Evolutionary conservation across 1,140 invertebrate species (phyloP).

Genomic region (Aphaenogaster rudis): DNA sequence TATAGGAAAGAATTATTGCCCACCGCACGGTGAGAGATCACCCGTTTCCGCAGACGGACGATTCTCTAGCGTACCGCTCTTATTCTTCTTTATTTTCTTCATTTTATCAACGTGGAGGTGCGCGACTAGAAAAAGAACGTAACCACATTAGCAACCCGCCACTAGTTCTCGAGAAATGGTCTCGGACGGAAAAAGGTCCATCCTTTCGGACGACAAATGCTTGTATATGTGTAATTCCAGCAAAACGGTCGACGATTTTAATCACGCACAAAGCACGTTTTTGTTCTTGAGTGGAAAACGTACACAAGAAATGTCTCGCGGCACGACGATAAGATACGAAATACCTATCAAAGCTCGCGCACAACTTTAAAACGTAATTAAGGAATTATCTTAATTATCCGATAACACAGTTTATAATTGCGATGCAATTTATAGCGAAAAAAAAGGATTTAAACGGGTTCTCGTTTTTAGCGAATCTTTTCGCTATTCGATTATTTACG

Average conservation of each 20-base stretch:
- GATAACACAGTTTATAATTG: background rate
- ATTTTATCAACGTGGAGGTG: conserved; percentile 48
- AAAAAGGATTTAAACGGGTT: background rate
- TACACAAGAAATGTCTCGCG: background rate
- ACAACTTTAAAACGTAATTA: conserved; percentile 17
- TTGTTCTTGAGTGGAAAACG: background rate
- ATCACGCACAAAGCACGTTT: conserved; percentile 38
- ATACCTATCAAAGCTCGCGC: background rate
- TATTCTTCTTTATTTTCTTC: conserved; percentile 62
- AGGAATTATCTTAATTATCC: conserved; percentile 3
- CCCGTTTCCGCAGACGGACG: conserved; percentile 52
- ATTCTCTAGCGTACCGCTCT: conserved; percentile 57
- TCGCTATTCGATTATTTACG: background rate
- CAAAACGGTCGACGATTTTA: conserved; percentile 53
- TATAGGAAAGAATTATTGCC: conserved; percentile 63
- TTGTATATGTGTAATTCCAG: conserved; percentile 47
- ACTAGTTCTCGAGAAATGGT: conserved; percentile 48
- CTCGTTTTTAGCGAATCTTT: background rate
- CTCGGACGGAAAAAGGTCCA: conserved; percentile 32
- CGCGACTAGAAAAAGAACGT: conserved; percentile 61
- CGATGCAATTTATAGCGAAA: background rate
- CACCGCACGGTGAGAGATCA: conserved; percentile 57
- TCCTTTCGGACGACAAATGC: conserved; percentile 55
- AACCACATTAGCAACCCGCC: conserved; percentile 59
- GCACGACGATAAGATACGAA: conserved; percentile 1